Conservation (phyloP, 2,113 vertebrate genomes). For the Cettia cetti region DNA sequence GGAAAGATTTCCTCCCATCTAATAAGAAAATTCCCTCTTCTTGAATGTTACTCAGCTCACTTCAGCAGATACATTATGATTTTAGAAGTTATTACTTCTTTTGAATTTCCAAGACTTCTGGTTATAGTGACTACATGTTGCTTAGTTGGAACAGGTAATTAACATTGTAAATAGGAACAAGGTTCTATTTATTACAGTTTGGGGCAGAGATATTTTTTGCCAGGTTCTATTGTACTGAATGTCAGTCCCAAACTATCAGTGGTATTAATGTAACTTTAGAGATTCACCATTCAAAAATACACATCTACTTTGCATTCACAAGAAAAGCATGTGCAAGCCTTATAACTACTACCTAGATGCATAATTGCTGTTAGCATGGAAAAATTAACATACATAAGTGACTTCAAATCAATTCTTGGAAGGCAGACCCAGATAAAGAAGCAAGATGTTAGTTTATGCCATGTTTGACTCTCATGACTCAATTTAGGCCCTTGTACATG, state of each 20-base stretch:
- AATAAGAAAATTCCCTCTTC: background rate
- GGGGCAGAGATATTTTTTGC: background rate
- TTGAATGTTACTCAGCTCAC: background rate
- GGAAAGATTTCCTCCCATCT: background rate
- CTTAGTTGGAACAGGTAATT: background rate
- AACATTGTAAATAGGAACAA: background rate
- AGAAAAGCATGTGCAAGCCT: background rate
- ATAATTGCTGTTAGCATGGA: background rate
- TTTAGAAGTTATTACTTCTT: background rate
- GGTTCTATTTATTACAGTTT: background rate
- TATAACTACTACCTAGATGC: background rate
- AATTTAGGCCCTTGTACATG: background rate
- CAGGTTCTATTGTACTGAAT: background rate
- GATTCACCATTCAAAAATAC: background rate
- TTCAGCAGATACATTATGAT: background rate
- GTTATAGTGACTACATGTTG: background rate
- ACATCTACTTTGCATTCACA: background rate
- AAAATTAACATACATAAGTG: background rate
- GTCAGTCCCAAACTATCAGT: background rate
- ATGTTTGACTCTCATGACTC: fast-evolving
- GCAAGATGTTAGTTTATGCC: background rate
- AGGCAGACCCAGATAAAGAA: background rate
- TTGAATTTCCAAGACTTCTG: background rate
- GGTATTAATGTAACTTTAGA: background rate
- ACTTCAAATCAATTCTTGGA: background rate